A percentile compares a stretch with the other conserved stretches of the same genome.
These are phyloP conservation scores for Spheniscus mendiculus DNA, from an alignment of 2,113 vertebrate species.

Conservation along the genomic window DNA sequence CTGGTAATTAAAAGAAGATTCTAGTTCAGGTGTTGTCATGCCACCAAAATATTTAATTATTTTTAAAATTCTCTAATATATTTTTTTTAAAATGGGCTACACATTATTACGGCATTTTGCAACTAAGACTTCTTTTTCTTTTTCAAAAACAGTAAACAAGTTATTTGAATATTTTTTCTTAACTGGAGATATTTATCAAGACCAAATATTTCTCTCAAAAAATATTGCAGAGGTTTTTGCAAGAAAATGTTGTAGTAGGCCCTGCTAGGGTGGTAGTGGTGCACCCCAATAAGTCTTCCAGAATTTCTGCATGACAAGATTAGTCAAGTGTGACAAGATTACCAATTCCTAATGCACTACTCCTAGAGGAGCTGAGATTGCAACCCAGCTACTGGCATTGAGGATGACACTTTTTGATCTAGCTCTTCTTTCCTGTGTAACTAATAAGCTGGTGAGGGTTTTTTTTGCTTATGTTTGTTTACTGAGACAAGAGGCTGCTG, in stretches of 20 bases:
- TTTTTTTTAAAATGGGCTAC: no score
- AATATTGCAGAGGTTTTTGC: neutral
- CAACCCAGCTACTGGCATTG: neutral
- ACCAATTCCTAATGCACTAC: neutral
- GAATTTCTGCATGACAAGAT: neutral
- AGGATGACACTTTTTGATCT: neutral
- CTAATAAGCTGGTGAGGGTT: neutral
- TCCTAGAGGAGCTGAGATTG: neutral
- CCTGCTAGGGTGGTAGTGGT: rapidly evolving
- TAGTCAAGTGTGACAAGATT: neutral
- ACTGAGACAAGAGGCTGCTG: neutral
- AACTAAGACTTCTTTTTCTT: neutral
- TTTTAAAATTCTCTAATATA: neutral
- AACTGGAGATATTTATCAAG: neutral
- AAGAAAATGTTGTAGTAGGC: neutral
- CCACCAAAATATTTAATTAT: neutral
- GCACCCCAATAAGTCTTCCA: neutral
- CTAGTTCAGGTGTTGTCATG: neutral
- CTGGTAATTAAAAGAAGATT: neutral
- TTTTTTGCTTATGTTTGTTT: neutral
- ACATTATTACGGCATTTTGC: neutral
- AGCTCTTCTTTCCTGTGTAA: neutral
- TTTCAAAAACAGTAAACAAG: neutral
- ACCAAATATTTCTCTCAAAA: neutral
- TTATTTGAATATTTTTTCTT: neutral